Percentiles rank a stretch among this genome's conserved stretches.
Conservation (phyloP, 2,113 vertebrate genomes). For the Muntiacus reevesi region DNA sequence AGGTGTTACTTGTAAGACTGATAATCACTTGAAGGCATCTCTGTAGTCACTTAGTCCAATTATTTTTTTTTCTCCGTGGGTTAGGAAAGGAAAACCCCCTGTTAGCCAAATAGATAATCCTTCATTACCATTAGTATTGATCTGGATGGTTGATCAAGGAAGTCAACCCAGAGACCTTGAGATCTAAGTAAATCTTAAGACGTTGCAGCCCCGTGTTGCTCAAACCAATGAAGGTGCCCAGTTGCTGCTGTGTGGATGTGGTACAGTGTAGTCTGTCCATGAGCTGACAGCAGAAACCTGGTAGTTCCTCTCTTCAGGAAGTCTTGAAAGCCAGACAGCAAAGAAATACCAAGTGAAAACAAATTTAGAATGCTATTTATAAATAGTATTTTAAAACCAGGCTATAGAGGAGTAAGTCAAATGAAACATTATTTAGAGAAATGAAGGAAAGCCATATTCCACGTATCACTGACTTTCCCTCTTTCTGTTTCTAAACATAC, state of each 20-base stretch:
- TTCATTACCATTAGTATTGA: neutral
- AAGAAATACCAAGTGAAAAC: neutral
- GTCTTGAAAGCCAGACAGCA: neutral
- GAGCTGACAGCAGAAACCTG: neutral
- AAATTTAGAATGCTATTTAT: neutral
- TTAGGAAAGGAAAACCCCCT: neutral
- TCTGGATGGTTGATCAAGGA: neutral
- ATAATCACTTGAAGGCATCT: neutral
- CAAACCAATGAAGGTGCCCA: neutral
- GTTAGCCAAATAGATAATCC: neutral
- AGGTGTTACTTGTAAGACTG: neutral
- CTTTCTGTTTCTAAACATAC: neutral
- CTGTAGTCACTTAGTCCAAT: neutral
- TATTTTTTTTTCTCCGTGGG: neutral
- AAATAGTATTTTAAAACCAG: neutral
- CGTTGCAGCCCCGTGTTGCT: neutral
- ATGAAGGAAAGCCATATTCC: neutral
- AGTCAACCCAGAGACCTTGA: neutral
- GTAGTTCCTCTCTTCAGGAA: neutral
- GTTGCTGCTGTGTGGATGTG: accelerated
- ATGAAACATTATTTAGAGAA: neutral
- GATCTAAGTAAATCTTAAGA: neutral
- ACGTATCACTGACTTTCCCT: neutral
- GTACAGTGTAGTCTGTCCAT: no score
- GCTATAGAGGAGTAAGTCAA: neutral